Base-by-base conservation (phyloP, 1,140 invertebrate genomes). In the Drosophila virilis region DNA sequence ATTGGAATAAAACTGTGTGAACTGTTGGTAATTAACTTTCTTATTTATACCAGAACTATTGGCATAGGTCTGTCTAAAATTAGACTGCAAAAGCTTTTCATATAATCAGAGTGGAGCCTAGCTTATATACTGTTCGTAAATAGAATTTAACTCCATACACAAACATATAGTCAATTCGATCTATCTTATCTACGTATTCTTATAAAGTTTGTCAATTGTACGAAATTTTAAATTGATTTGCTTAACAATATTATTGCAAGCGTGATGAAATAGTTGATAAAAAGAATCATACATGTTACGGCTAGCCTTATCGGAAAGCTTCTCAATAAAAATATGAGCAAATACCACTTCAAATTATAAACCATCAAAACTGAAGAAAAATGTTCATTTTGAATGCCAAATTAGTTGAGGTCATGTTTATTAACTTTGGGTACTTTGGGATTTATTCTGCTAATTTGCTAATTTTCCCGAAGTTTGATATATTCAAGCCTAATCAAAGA, bases 21-120 rank as follows among this genome's bases (percentile, higher is more conserved):
- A 54, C 12, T 4, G 8, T 51, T 1, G 7, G 3, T 5, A 37
- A 51, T 51, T 22, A n/a, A 38, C 5, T 6, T 45, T 50, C 6
- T 7, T 38, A 54, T 66, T 65, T 65, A 65, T 57, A 51, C 13
- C 8, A 50, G 2, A 35, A 42, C 9, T 42, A 45, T 65, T 71
- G 51, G 22, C 37, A 50, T 65, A 65, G 59, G 68, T 71, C 43
- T 12, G n/a, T 12, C 9, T 38, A 8, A n/a, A 22, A 17, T 32
- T n/a, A 40, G 15, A 28, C 17, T 28, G 1, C n/a, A 32, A 13
- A 40, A 40, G 13, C 7, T 55, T 38, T 50, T 1, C 5, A 6
- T 7, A 9, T 32, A 17, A 64, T 68, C 65, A 13, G 55, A 13
- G 7, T 17, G 8, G 22, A 28, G 9, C 28, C 35, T 35, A 68